Base-by-base conservation (phyloP, 2,888 invertebrate species). In the Meiosimyza platycephala region DNA sequence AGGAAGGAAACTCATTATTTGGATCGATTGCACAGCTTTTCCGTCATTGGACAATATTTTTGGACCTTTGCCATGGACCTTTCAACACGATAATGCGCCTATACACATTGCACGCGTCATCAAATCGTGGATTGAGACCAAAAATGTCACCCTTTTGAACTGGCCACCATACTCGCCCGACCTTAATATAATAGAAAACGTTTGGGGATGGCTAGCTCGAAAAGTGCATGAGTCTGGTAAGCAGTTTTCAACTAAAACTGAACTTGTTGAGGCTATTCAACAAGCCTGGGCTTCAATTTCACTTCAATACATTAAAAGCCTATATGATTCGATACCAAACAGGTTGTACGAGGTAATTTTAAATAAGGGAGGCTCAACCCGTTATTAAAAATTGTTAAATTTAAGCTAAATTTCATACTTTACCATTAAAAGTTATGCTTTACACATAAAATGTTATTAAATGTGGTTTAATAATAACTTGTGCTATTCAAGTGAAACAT, bases 81-180 rank as follows among this genome's bases (percentile, higher is more conserved):
- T 22, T 22, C 22, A 22, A 22, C 22, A 22, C 22, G 22, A 22
- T 2, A 22, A 22, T 22, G 22, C 22, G 22, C 1, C 22, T 2
- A 22, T 22, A 2, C 22, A 22, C 28, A 28, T 3, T 3, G 52
- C 52, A 65, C 18, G 65, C 9, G 7, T 65, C 3, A 33, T 51
- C 7, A 52, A 52, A 65, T 15, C 12, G 16, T 63, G 52, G 51
- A 65, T 65, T 52, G 28, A n/a, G 0, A 33, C 50, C 5, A 28
- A 65, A 65, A 65, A 51, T 52, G 15, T 52, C 18, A 22, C n/a
- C 9, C 28, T 65, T 13, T 48, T 65, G 15, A 28, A 9, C 50
- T 65, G 65, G 65, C 65, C 51, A 18, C 52, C 52, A n/a, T 52
- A 65, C 18, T 65, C 65, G 12, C 52, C 52, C 12, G 65, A 15